Evolutionary conservation across 35 echinoderm and acorn worm species (phyloP), one percentile per base, ranked within the genome.

Genomic region (Stichopus chloronotus): DNA sequence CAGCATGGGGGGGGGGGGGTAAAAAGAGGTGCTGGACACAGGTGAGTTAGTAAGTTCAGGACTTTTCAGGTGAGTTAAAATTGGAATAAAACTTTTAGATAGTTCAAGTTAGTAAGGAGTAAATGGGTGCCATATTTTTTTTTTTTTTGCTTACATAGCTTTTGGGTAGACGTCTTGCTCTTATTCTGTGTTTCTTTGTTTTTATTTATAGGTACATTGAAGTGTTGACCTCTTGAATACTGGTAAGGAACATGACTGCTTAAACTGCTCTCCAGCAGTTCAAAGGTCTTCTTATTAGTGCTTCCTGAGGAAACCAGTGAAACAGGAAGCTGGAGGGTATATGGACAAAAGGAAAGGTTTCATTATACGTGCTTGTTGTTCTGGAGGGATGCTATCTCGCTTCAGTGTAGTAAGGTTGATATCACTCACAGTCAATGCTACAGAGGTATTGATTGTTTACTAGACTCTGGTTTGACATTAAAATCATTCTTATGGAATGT

Each of bases 261-360:
- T 24, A 69, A 58, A 88, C n/a, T 63, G 86, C 22, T 69, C 55
- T 88, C 86, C 23, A 60, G 86, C 57, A 78, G 63, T 61, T 91
- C 59, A 91, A 91, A 91, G 88, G 88, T 91, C 56, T 16, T 91
- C 43, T 91, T 25, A 91, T 91, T 72, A 43, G 72, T 25, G 76
- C 88, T 91, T 91, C 88, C 88, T 91, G 88, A 78, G 88, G 88
- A 91, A 91, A 78, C 25, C 14, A 53, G 6, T 5, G 30, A 22
- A 76, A 61, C 72, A 65, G 88, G 76, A 91, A 63, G 16, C 65
- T 19, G 88, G 19, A n/a, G 19, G 13, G 8, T 17, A 59, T 59
- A 22, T n/a, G 87, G 59, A 89, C 87, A 89, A 89, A 68, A 89
- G 87, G 87, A 89, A 89, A 89, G 63, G 58, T 89, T 52, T 89